Evolutionary conservation across 2,888 invertebrate species (phyloP), one percentile per base, ranked within the genome.

Genomic region (Caenorhabditis doughertyi): DNA sequence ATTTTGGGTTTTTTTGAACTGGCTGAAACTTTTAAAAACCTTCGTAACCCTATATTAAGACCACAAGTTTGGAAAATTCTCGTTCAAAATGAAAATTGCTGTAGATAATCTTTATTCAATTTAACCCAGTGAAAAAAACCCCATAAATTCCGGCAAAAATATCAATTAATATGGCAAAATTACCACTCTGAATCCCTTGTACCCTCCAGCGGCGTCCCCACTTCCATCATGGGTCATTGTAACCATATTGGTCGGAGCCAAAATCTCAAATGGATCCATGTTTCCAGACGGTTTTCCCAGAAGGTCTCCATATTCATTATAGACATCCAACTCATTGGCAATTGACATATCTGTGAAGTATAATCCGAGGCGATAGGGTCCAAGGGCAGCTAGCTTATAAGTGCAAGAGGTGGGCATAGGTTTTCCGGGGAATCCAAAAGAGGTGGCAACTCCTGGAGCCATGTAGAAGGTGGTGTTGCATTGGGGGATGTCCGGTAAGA

Each of bases 381-480:
- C 60, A 25, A 60, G 27, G 7, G 9, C 42, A 1, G 42, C 64
- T 16, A 64, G 13, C 1, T 49, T 64, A 47, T 49, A 64, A 21
- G 49, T 32, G 21, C 64, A 62, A 47, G 7, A 47, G 4, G 44
- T 11, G n/a, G 39, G 18, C 2, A 18, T 25, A 4, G 44, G 18
- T 1, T 11, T 39, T 39, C 5, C 42, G 21, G 49, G 49, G 32
- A 32, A 49, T 1, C n/a, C 51, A 13, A 67, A 16, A 16, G 49
- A 51, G 0, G 51, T 67, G 39, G 53, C 9, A 9, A 11, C n/a
- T 16, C 51, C 67, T 3, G 67, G 67, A 8, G 67, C 67, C 9
- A 67, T 16, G 23, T 39, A 51, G 51, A 67, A 25, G 5, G 64
- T 51, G 8, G 51, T 4, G 18, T 39, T 67, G 51, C 67, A 49